phyloP scores from a whole-genome alignment of 2,888 invertebrate species.

The Rosalia funebris region DNA sequence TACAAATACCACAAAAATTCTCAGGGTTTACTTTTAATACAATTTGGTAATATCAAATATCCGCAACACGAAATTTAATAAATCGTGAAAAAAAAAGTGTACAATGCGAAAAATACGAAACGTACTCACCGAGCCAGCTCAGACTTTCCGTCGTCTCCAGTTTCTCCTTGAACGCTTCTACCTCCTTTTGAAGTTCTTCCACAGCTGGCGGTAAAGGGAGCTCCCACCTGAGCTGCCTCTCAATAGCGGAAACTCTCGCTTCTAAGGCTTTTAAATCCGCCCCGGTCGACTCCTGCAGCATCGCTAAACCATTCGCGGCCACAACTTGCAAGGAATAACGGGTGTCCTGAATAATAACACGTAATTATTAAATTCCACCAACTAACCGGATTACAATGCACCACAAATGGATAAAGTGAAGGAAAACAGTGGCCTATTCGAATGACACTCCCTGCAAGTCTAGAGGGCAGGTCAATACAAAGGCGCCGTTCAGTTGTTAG shows the following conservation, averaged over 20 bases:
- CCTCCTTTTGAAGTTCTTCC: constrained; percentile 69
- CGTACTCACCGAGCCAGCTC: constrained; percentile 70
- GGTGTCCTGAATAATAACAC: constrained; percentile 27
- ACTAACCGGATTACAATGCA: too few species aligned
- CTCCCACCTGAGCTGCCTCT: constrained; percentile 68
- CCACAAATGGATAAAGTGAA: too few species aligned
- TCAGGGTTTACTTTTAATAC: too few species aligned
- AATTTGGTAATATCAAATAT: too few species aligned
- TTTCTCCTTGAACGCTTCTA: constrained; percentile 69
- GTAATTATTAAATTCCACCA: too few species aligned
- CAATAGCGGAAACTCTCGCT: constrained; percentile 68
- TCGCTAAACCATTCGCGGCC: constrained; percentile 62
- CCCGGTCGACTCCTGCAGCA: constrained; percentile 62
- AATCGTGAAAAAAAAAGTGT: too few species aligned
- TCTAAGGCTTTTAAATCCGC: constrained; percentile 68
- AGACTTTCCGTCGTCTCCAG: constrained; percentile 72
- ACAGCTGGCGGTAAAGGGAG: constrained; percentile 67
- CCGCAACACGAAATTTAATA: too few species aligned
- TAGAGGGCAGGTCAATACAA: constrained; percentile 27
- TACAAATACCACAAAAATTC: too few species aligned
- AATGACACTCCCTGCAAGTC: too few species aligned
- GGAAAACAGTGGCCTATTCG: too few species aligned
- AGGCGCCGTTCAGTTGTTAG: background rate
- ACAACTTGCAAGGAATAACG: constrained; percentile 58
- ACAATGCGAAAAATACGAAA: too few species aligned